A percentile compares a stretch with the other conserved stretches of the same genome.
Conservation (phyloP, 2,888 invertebrate genomes). For the Tineola bisselliella region DNA sequence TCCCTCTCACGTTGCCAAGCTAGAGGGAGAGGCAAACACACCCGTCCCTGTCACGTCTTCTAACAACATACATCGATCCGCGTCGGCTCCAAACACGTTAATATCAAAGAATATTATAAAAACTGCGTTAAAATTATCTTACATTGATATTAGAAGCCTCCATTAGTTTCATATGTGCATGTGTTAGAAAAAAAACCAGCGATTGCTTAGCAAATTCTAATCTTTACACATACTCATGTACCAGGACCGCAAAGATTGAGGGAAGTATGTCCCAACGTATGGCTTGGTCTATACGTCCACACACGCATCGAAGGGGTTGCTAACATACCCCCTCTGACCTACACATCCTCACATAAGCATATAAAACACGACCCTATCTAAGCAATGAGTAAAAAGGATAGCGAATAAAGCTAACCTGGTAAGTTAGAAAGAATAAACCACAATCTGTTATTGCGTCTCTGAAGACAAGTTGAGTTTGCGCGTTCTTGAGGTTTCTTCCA, state of each 20-base stretch:
- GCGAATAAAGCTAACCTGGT: conserved; percentile 17
- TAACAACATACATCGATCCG: background rate
- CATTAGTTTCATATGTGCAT: conserved; percentile 30
- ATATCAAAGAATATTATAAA: background rate
- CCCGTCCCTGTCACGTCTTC: conserved; percentile 15
- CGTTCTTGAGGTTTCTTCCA: conserved; percentile 47
- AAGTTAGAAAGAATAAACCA: conserved; percentile 45
- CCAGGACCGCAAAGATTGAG: conserved; percentile 45
- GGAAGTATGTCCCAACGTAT: conserved; percentile 48
- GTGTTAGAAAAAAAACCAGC: conserved; percentile 58
- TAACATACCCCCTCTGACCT: conserved; percentile 29
- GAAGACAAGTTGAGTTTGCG: conserved; percentile 49
- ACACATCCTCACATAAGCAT: conserved; percentile 31
- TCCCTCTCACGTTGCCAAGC: background rate
- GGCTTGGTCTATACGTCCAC: conserved; percentile 51
- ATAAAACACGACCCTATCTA: conserved; percentile 37
- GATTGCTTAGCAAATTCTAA: conserved; percentile 67
- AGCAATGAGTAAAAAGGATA: conserved; percentile 42
- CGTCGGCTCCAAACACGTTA: background rate
- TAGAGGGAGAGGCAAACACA: conserved; percentile 14
- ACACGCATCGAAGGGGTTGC: conserved; percentile 62
- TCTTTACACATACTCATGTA: conserved; percentile 65
- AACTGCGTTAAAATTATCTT: no score
- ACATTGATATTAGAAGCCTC: conserved; percentile 31
- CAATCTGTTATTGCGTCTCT: background rate